Evolutionary conservation across 2,113 vertebrate genomes (phyloP), one percentile per base, ranked within the genome.

Genomic region (Penelope pileata): DNA sequence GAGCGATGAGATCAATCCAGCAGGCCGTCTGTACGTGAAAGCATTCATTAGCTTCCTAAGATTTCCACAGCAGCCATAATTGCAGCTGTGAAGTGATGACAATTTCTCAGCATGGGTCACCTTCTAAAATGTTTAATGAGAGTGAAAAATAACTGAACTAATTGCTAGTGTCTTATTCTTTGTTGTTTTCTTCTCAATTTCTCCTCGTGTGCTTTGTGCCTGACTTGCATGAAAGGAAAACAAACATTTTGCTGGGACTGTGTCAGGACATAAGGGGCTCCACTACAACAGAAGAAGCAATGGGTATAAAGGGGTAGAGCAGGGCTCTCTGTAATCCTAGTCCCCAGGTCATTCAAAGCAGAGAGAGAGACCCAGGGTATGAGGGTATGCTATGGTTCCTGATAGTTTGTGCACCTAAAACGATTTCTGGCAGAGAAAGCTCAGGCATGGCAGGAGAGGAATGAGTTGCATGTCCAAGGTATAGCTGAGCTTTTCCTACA

Each of bases 61-160:
- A 76, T 92, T 96, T 97, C 89, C 86, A 89, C 94, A 1, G 1
- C 83, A 94, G 88, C 62, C 76, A 22, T 91, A 95, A 95, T 89
- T 91, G 84, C 93, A 64, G 73, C 1, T 0, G 86, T 78, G 86
- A 94, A 84, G 40, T 72, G 81, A 94, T 94, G 94, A 92, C 91
- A 94, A 78, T 86, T 95, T 91, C 94, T 91, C 92, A 96, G 88
- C 91, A 36, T 84, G 92, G 92, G 86, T 92, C 89, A 95, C 89
- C 91, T 96, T 91, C 93, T 10, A 5, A 95, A 88, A 74, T 83
- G 60, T 88, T 93, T 90, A 90, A 68, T 63, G 76, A 64, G 10
- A 93, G 68, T 90, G 91, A 93, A 93, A 93, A 91, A 95, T 92
- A 88, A 73, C 68, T 68, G 60, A 70, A 67, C 76, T 96, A 95